Percentiles rank a stretch among this genome's conserved stretches.
Conservation (phyloP, 2,888 invertebrate genomes). For the Euclidia mi region DNA sequence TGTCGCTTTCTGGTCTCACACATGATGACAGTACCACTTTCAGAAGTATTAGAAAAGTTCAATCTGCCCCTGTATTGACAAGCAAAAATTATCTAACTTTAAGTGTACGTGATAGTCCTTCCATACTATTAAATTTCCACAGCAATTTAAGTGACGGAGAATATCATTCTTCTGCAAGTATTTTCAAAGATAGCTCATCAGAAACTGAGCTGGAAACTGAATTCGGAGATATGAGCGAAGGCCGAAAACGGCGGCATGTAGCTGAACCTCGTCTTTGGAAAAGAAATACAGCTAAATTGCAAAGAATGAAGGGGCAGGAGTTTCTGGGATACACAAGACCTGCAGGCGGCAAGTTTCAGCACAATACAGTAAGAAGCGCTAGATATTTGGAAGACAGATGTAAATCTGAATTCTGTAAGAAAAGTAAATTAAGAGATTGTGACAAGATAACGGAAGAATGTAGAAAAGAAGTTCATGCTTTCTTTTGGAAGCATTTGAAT, state of each 20-base stretch:
- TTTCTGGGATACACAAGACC: constrained; percentile 10
- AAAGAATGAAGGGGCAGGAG: constrained; percentile 9
- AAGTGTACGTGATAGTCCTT: too few relatives aligned
- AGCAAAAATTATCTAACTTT: too few relatives aligned
- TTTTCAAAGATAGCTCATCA: constrained; percentile 2
- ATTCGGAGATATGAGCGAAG: constrained; percentile 4
- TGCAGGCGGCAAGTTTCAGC: constrained; percentile 3
- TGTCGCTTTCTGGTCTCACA: too few relatives aligned
- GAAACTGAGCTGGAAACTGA: constrained; percentile 5
- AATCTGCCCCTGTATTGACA: too few relatives aligned
- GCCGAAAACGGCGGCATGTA: neutral
- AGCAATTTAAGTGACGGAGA: neutral
- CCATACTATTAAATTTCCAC: too few relatives aligned
- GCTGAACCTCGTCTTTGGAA: neutral
- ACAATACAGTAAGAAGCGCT: neutral
- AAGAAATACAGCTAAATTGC: constrained; percentile 11
- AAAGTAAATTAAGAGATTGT: constrained; percentile 10
- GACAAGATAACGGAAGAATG: constrained; percentile 1
- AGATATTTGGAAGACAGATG: constrained; percentile 1
- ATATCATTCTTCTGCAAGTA: neutral
- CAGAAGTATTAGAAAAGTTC: too few relatives aligned
- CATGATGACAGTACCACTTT: too few relatives aligned
- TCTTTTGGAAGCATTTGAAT: constrained; percentile 3
- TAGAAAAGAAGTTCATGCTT: neutral
- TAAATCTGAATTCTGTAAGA: constrained; percentile 1